These are phyloP conservation scores for Champsocephalus esox DNA, from an alignment of 2,797 vertebrate species.

Conservation along the genomic window DNA sequence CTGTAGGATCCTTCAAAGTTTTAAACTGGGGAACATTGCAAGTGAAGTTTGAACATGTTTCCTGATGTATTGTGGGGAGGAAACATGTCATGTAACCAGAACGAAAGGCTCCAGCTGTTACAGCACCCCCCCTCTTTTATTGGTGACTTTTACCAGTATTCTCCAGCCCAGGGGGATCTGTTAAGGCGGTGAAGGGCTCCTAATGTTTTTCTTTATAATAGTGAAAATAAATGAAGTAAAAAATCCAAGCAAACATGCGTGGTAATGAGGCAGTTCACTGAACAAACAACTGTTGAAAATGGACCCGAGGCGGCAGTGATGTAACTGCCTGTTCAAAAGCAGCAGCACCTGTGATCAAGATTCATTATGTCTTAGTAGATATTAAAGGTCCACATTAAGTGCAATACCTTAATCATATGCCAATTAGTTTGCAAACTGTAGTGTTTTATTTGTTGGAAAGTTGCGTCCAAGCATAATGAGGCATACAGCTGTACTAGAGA, in stretches of 20 bases:
- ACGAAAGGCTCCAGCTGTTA: background rate
- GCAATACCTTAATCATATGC: constrained; percentile 16
- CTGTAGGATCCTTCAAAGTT: background rate
- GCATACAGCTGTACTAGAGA: background rate
- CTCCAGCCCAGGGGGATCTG: background rate
- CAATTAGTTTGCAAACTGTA: constrained; percentile 3
- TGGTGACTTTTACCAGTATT: constrained; percentile 32
- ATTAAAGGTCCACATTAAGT: constrained; percentile 13
- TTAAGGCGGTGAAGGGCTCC: constrained; percentile 4
- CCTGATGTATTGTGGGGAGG: constrained; percentile 4
- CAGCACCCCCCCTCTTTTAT: background rate
- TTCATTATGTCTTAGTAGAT: constrained; percentile 22
- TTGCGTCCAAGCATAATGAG: background rate
- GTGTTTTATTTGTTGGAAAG: constrained; percentile 2
- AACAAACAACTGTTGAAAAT: constrained; percentile 28
- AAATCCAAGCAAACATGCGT: constrained; percentile 42
- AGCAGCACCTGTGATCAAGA: constrained; percentile 2
- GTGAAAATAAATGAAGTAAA: constrained; percentile 44
- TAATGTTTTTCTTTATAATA: constrained; percentile 36
- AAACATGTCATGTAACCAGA: constrained; percentile 27
- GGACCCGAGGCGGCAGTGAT: constrained; percentile 2
- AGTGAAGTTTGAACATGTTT: constrained; percentile 4
- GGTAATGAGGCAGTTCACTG: constrained; percentile 41
- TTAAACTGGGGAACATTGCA: constrained; percentile 1
- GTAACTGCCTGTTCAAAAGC: constrained; percentile 28